Evolutionary conservation across 2,797 vertebrate species (phyloP), one percentile per base, ranked within the genome.

Genomic region (Balearica regulorum): DNA sequence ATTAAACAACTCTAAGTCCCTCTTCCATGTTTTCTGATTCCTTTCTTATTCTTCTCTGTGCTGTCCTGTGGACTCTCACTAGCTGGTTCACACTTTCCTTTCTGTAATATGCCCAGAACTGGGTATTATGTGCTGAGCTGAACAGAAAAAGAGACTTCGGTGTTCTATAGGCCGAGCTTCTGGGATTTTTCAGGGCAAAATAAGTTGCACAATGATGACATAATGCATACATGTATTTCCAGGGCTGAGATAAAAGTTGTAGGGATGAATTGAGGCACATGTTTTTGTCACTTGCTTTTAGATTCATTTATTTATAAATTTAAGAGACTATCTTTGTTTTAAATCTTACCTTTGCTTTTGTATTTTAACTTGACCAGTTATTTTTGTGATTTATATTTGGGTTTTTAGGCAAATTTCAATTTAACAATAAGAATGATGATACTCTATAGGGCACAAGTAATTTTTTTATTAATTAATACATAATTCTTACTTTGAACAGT

Each of bases 401-500:
- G 35, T 61, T 75, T 83, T 4, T 28, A 87, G 20, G 10, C 25
- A 75, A 9, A 4, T 53, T 66, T 80, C 43, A 60, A 13, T 39
- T 83, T 35, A 22, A 18, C 46, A 61, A 20, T 35, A 22, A 16
- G 46, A 61, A 20, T 60, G 3, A 21, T 37, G 13, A 9, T 62
- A 31, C 19, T 55, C 15, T 7, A 3, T 6, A 61, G 43, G 49
- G 19, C 41, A 44, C 11, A 69, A 53, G 2, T 7, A 90, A 39
- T 18, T 29, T 49, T 12, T 70, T 7, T 48, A 15, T 61, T 66
- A 90, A 37, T 8, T 35, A 26, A 31, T 16, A 1, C 55, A 73
- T 57, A 83, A 79, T 86, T 86, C 41, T 71, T 35, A 68, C 3
- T 87, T 57, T 21, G 37, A 90, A 71, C 92, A 72, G 83, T 62